Evolutionary conservation across 2,113 vertebrate species (phyloP).

Genomic region (Sula dactylatra): DNA sequence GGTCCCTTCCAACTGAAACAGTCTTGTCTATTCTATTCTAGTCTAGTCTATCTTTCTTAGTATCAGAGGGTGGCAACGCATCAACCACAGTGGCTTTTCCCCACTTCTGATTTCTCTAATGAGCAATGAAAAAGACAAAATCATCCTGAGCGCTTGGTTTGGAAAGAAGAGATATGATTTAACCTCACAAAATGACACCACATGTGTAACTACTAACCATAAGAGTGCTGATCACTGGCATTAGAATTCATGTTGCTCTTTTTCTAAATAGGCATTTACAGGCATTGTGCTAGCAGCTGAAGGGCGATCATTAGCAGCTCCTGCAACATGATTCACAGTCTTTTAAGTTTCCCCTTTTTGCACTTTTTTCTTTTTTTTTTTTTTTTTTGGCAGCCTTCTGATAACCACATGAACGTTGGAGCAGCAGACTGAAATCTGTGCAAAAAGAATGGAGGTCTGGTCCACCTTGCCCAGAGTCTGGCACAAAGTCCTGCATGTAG

Average conservation of each 20-base stretch:
- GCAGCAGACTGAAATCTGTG: background rate
- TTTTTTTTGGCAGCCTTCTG: slow-evolving; percentile 6
- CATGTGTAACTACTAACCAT: slow-evolving; percentile 40
- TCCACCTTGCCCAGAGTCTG: background rate
- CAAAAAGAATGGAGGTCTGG: background rate
- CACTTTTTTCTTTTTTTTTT: background rate
- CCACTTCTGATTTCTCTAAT: background rate
- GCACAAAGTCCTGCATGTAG: background rate
- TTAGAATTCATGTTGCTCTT: slow-evolving; percentile 70
- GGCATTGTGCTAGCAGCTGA: slow-evolving; percentile 72
- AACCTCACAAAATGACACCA: slow-evolving; percentile 14
- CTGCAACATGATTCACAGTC: slow-evolving; percentile 53
- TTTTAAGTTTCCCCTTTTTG: slow-evolving; percentile 56
- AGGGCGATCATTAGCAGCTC: slow-evolving; percentile 69
- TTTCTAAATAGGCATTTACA: slow-evolving; percentile 73
- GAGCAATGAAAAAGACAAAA: background rate
- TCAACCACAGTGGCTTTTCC: background rate
- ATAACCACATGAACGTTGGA: slow-evolving; percentile 44
- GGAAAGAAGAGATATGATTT: slow-evolving; percentile 37
- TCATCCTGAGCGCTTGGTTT: background rate
- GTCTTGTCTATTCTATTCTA: background rate
- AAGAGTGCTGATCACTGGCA: slow-evolving; percentile 54
- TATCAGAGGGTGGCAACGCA: background rate
- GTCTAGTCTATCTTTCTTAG: background rate
- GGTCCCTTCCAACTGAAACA: background rate